Percentiles rank a stretch among this genome's conserved stretches.
These are phyloP conservation scores for Lonchura striata DNA, from an alignment of 2,113 vertebrate species.

Conservation along the genomic window DNA sequence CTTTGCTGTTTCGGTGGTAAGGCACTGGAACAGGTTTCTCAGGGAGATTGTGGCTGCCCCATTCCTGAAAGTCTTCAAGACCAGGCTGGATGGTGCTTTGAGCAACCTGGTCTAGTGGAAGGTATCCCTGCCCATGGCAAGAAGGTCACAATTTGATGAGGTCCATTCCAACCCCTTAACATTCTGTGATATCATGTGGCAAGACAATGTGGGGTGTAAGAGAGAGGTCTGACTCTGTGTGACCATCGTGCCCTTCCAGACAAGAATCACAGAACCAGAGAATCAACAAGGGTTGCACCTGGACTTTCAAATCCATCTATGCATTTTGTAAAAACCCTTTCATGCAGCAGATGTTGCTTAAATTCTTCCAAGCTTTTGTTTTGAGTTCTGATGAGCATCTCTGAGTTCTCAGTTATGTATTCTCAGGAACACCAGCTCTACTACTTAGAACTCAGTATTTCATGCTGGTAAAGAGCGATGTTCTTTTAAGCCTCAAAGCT, in stretches of 20 bases:
- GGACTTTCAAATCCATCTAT: background rate
- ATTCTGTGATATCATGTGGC: background rate
- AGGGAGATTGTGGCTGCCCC: background rate
- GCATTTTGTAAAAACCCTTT: background rate
- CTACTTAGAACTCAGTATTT: background rate
- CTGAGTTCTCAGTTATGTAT: background rate
- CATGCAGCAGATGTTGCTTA: background rate
- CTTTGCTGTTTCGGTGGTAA: background rate
- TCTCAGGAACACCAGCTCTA: background rate
- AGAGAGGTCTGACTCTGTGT: background rate
- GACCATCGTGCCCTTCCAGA: background rate
- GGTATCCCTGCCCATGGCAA: background rate
- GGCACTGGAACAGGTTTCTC: background rate
- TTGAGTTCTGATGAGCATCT: background rate
- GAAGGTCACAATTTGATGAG: background rate
- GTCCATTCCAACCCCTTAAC: background rate
- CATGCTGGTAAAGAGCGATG: background rate
- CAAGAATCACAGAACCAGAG: background rate
- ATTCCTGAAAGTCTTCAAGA: background rate
- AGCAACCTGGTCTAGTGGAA: background rate
- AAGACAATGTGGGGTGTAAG: background rate
- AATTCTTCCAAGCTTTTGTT: background rate
- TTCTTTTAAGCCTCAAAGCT: background rate
- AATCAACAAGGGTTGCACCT: background rate
- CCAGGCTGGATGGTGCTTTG: background rate